phyloP scores from a whole-genome alignment of 2,113 vertebrate genomes.

The Thunnus thynnus region DNA sequence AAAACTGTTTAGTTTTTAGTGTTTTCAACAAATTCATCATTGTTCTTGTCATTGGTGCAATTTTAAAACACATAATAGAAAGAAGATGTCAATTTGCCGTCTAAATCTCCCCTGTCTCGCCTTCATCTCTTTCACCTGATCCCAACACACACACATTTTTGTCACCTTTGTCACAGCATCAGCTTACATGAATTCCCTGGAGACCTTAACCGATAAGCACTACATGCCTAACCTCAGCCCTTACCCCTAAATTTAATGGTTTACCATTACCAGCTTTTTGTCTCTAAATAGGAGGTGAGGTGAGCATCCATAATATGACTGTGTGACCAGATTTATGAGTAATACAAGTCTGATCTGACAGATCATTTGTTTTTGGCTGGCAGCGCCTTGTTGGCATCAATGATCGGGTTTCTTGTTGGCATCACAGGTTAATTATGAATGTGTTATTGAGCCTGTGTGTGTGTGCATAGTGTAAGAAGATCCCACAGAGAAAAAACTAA shows the following conservation, averaged over 20 bases:
- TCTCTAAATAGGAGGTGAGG: background rate
- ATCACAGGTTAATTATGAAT: conserved; percentile 25
- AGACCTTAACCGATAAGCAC: background rate
- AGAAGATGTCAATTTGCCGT: too few species aligned
- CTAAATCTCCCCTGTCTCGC: too few species aligned
- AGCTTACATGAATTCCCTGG: background rate
- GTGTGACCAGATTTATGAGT: background rate
- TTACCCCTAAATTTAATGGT: background rate
- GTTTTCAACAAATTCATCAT: too few species aligned
- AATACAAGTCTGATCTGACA: background rate
- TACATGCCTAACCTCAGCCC: background rate
- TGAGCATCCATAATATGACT: background rate
- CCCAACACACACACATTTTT: background rate
- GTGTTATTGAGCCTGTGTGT: conserved; percentile 14
- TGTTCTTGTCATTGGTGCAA: too few species aligned
- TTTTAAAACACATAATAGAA: too few species aligned
- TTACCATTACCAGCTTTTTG: background rate
- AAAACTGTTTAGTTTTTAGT: too few species aligned
- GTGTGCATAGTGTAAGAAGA: conserved; percentile 9
- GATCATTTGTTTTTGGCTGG: conserved; percentile 16
- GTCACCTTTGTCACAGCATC: background rate
- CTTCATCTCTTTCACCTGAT: background rate
- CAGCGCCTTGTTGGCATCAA: background rate
- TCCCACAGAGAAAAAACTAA: background rate
- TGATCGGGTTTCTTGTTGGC: conserved; percentile 25